These are phyloP conservation scores for Crenuchus spilurus DNA, from an alignment of 2,797 vertebrate species.

Conservation along the genomic window DNA sequence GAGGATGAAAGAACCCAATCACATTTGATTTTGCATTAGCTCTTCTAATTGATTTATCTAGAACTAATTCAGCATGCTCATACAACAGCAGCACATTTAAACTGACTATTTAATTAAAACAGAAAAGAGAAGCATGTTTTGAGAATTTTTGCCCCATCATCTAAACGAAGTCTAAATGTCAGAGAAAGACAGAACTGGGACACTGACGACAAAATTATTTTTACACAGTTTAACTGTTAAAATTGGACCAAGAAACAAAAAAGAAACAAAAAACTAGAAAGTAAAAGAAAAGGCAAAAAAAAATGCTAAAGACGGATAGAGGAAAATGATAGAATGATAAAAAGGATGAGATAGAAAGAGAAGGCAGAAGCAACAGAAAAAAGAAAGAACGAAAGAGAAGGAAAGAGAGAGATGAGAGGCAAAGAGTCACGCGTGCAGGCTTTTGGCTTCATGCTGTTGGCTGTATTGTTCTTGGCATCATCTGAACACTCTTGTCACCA, in stretches of 20 bases:
- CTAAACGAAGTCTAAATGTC: background rate
- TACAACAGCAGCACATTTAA: background rate
- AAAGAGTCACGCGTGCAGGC: too few species aligned
- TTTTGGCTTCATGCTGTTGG: slow-evolving; percentile 30
- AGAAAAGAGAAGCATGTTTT: background rate
- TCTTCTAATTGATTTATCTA: background rate
- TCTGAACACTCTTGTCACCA: slow-evolving; percentile 29
- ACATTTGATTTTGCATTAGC: background rate
- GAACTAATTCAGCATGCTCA: background rate
- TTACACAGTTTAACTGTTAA: background rate
- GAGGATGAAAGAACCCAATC: background rate
- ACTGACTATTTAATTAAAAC: background rate
- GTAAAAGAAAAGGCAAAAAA: background rate
- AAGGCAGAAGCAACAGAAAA: background rate
- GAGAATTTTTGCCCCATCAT: background rate
- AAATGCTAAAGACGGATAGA: background rate
- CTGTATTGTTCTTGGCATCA: slow-evolving; percentile 18
- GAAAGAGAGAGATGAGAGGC: background rate
- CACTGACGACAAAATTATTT: background rate
- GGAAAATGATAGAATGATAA: background rate
- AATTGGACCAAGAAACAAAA: background rate
- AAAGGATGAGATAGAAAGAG: background rate
- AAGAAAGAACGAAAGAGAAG: background rate
- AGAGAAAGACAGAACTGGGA: background rate
- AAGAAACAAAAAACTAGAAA: background rate